These are phyloP conservation scores for Apomyelois bistriatella DNA, from an alignment of 2,888 invertebrate species.

Conservation along the genomic window DNA sequence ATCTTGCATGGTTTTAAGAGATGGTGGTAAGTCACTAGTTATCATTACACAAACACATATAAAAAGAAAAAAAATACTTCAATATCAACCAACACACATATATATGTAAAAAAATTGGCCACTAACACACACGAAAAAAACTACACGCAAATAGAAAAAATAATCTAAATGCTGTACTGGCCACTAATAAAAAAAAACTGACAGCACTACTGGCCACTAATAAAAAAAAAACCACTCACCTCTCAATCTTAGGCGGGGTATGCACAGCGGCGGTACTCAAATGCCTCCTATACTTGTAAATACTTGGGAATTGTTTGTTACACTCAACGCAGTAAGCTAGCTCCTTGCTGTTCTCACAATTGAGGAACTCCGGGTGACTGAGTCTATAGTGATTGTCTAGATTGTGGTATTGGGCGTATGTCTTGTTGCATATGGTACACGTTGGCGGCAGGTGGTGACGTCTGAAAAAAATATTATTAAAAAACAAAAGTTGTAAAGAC, in stretches of 20 bases:
- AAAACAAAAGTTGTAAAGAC: no score
- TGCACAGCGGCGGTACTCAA: constrained; percentile 42
- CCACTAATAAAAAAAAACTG: no score
- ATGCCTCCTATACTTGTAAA: constrained; percentile 43
- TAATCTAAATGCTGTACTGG: no score
- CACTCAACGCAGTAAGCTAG: constrained; percentile 60
- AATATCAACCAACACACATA: no score
- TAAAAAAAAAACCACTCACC: constrained; percentile 30
- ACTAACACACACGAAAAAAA: no score
- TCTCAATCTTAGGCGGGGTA: constrained; percentile 31
- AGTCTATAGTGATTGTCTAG: constrained; percentile 29
- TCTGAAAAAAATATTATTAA: constrained; percentile 25
- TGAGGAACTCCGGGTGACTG: constrained; percentile 30
- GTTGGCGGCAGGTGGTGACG: constrained; percentile 35
- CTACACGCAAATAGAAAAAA: no score
- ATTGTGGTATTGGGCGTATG: constrained; percentile 25
- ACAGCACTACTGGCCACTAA: no score
- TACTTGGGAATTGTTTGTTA: constrained; percentile 43
- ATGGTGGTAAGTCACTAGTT: no score
- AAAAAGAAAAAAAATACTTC: no score
- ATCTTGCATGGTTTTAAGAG: no score
- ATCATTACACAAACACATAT: no score
- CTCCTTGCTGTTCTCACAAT: constrained; percentile 29
- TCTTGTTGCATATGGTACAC: constrained; percentile 33
- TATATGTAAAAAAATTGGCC: no score